phyloP scores from a whole-genome alignment of 2,888 invertebrate species.

The Drosophila imparisetae region DNA sequence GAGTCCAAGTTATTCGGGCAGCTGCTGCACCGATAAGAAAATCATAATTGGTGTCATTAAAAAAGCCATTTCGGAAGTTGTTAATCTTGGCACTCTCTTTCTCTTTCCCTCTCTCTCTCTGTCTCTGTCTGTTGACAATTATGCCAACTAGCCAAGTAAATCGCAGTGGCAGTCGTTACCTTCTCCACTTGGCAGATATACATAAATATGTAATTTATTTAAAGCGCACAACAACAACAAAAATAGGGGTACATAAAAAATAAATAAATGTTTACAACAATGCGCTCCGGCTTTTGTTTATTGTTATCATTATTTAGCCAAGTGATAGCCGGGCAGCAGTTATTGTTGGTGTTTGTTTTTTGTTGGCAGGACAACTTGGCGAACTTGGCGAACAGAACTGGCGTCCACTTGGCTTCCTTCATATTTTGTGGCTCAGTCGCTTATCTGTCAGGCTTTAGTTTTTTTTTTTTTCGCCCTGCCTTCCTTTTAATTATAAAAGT shows the following conservation, averaged over 20 bases:
- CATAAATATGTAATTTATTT: conserved; percentile 81
- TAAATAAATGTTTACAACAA: conserved; percentile 67
- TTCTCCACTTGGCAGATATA: conserved; percentile 36
- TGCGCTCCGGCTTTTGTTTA: conserved; percentile 68
- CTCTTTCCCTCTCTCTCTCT: neutral
- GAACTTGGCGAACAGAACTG: conserved; percentile 2
- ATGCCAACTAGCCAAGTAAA: conserved; percentile 70
- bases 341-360: conserved; percentile 18
- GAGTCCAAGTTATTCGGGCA: conserved; percentile 38
- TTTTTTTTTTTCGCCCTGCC: conserved; percentile 17
- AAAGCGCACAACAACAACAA: conserved; percentile 59
- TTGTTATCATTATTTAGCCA: conserved; percentile 80
- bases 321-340: conserved; percentile 62
- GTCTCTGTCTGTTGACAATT: conserved; percentile 50
- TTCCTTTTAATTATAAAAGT: conserved; percentile 76
- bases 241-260: conserved; percentile 23
- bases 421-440: conserved; percentile 50
- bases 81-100: conserved; percentile 64
- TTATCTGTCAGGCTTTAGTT: conserved; percentile 49
- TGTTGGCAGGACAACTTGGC: conserved; percentile 10
- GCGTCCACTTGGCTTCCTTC: conserved; percentile 21
- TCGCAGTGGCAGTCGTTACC: conserved; percentile 16
- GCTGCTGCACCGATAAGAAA: conserved; percentile 79
- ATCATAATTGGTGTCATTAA: conserved; percentile 82
- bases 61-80: conserved; percentile 81